A percentile compares a stretch with the other conserved stretches of the same genome.
phyloP scores from a whole-genome alignment of 2,888 invertebrate species.

The Nemapogon koenigi region DNA sequence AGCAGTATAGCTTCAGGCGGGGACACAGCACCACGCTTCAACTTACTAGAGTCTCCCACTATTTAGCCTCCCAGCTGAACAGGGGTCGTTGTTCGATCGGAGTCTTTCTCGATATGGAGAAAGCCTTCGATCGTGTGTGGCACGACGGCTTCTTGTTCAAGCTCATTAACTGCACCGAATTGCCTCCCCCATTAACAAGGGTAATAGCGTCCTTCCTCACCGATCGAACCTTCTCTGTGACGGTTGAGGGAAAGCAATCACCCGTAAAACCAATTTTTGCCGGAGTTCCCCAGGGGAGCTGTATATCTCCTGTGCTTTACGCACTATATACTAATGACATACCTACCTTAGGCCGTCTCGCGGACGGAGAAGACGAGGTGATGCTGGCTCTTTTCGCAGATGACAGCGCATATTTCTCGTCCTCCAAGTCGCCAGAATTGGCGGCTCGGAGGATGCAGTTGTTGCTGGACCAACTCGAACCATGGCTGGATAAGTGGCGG shows the following conservation, averaged over 20 bases:
- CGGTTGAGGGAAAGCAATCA: constrained; percentile 14
- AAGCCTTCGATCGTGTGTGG: neutral
- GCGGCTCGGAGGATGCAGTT: constrained; percentile 12
- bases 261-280: constrained; percentile 8
- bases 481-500: constrained; percentile 13
- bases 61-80: no score
- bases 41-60: no score
- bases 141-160: no score
- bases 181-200: no score
- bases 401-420: constrained; percentile 12
- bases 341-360: constrained; percentile 9
- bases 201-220: constrained; percentile 2
- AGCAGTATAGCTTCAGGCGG: no score
- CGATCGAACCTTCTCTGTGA: constrained; percentile 8
- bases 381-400: constrained; percentile 14
- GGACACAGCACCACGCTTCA: no score
- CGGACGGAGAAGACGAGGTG: no score
- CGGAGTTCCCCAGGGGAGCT: constrained; percentile 19
- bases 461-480: constrained; percentile 9
- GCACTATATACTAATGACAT: constrained; percentile 15
- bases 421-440: constrained; percentile 9
- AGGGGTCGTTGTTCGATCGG: no score
- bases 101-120: neutral
- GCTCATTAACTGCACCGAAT: no score
- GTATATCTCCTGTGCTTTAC: constrained; percentile 15